A percentile compares a stretch with the other conserved stretches of the same genome.
phyloP scores from a whole-genome alignment of 2,113 vertebrate species.

The Phasianus colchicus region DNA sequence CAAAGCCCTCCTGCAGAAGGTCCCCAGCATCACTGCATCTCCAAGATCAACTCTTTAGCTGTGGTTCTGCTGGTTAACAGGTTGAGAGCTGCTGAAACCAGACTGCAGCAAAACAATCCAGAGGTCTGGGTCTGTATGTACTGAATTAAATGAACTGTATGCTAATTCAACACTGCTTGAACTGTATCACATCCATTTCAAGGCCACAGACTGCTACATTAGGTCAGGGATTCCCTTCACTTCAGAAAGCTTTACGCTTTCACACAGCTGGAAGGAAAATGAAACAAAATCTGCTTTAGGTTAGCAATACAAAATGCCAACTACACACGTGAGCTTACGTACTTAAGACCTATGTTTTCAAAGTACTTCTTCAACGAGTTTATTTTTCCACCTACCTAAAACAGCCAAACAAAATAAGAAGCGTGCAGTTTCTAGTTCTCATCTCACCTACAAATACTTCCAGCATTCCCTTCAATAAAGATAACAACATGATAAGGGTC shows the following conservation, averaged over 20 bases:
- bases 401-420: background rate
- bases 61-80: background rate
- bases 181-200: background rate
- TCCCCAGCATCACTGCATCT: background rate
- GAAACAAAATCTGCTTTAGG: background rate
- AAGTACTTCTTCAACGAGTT: background rate
- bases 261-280: background rate
- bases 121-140: background rate
- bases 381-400: rapidly evolving
- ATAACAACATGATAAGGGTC: rapidly evolving
- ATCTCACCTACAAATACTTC: background rate
- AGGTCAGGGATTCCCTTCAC: background rate
- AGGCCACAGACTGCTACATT: background rate
- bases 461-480: background rate
- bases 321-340: background rate
- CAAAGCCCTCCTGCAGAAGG: background rate
- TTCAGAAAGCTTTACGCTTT: background rate
- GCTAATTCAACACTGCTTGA: background rate
- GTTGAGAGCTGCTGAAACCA: background rate
- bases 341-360: background rate
- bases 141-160: background rate
- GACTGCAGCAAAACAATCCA: background rate
- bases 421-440: background rate
- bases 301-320: background rate
- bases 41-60: background rate